Evolutionary conservation across 2,113 vertebrate genomes (phyloP).

Genomic region (Globicephala melas): DNA sequence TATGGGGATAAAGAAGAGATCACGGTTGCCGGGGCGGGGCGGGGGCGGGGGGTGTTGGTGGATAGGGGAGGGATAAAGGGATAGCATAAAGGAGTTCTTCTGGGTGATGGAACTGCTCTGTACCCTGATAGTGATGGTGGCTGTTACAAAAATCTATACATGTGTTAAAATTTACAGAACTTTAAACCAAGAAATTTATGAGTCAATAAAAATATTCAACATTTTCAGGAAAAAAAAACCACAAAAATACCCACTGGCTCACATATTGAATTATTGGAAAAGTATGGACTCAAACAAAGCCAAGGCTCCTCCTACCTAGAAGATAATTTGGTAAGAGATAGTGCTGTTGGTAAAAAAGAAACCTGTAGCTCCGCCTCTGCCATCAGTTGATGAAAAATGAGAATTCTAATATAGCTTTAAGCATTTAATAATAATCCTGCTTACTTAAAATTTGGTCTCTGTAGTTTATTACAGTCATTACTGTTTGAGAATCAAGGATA

Average conservation of each 20-base stretch:
- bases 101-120: not conserved
- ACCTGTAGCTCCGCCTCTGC: not conserved
- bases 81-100: not conserved
- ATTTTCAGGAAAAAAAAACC: not conserved
- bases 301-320: not conserved
- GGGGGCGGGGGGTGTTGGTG: not conserved
- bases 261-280: not conserved
- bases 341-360: not conserved
- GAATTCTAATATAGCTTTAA: not conserved
- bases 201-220: not conserved
- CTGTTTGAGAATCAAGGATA: constrained; percentile 18
- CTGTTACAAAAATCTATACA: not conserved
- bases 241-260: not conserved
- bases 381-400: constrained; percentile 8
- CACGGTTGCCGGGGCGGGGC: not conserved
- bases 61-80: not conserved
- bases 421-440: constrained; percentile 11
- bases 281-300: not conserved
- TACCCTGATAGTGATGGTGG: not conserved
- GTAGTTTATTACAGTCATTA: constrained; percentile 41
- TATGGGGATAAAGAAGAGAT: not conserved
- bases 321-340: not conserved
- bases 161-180: not conserved
- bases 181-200: not conserved
- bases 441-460: constrained; percentile 30